Evolutionary conservation across 2,797 vertebrate species (phyloP).

Genomic region (Nasua narica): DNA sequence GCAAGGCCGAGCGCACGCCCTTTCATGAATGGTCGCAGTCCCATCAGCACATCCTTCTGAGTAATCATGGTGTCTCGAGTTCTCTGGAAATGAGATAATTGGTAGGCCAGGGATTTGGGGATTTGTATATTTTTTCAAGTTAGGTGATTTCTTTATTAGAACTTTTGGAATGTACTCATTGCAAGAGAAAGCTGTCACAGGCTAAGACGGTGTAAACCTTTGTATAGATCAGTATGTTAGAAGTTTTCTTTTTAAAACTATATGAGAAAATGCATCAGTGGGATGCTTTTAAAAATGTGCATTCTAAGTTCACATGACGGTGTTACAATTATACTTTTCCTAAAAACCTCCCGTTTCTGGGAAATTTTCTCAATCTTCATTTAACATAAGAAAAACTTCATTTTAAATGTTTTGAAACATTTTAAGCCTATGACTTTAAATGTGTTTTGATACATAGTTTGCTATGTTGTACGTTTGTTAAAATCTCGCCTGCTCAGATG

Average conservation of each 20-base stretch:
- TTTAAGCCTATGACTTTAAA: not conserved
- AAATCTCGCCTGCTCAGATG: not conserved
- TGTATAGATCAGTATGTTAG: not conserved
- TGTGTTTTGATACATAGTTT: not conserved
- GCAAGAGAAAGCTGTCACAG: not conserved
- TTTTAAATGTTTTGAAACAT: not conserved
- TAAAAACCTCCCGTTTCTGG: not conserved
- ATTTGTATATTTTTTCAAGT: not conserved
- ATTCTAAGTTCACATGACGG: not conserved
- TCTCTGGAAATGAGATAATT: conserved; percentile 6
- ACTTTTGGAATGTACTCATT: not conserved
- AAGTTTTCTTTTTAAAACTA: not conserved
- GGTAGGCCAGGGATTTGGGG: not conserved
- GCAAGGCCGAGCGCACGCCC: too few species aligned
- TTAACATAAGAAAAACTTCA: not conserved
- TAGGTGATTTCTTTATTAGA: not conserved
- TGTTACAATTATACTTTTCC: not conserved
- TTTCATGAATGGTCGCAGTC: not conserved
- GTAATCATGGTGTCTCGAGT: not conserved
- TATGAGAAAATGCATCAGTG: not conserved
- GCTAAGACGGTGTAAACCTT: not conserved
- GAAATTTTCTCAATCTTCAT: not conserved
- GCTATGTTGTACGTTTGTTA: not conserved
- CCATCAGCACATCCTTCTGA: not conserved
- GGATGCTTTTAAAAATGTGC: not conserved